Percentiles rank a stretch among this genome's conserved stretches.
Conservation (phyloP, 2,113 vertebrate genomes). For the Picathartes gymnocephalus region DNA sequence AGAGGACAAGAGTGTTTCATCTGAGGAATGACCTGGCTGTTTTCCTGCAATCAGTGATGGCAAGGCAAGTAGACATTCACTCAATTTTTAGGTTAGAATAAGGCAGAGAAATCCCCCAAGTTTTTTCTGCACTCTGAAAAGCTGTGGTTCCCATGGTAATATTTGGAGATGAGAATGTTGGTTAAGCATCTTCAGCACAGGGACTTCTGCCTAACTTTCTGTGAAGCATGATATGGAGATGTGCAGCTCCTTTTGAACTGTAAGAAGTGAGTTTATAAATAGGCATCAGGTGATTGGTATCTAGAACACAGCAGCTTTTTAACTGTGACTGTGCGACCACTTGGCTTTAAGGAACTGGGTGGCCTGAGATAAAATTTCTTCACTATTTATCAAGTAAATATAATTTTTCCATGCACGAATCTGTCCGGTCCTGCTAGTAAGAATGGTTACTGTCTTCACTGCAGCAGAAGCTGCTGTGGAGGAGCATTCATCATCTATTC, state of each 20-base stretch:
- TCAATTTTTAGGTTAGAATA: neutral
- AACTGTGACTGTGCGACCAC: neutral
- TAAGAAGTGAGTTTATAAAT: neutral
- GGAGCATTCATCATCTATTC: neutral
- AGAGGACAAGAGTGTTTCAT: neutral
- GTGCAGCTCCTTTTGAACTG: neutral
- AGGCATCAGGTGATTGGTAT: neutral
- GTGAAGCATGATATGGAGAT: neutral
- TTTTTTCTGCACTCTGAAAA: neutral
- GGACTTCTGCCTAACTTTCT: neutral
- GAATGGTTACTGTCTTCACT: neutral
- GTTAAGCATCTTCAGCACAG: neutral
- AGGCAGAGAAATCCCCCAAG: neutral
- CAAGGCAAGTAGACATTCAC: neutral
- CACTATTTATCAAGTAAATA: neutral
- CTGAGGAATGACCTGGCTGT: neutral
- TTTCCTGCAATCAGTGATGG: neutral
- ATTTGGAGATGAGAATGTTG: neutral
- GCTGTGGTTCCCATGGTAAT: neutral
- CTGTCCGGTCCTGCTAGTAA: neutral
- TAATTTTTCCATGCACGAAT: neutral
- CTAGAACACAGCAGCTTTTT: neutral
- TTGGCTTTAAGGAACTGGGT: neutral
- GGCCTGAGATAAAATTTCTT: neutral
- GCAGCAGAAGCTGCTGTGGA: neutral